Base-by-base conservation (phyloP, 2,888 invertebrate genomes). In the Trichacis sp. region DNA sequence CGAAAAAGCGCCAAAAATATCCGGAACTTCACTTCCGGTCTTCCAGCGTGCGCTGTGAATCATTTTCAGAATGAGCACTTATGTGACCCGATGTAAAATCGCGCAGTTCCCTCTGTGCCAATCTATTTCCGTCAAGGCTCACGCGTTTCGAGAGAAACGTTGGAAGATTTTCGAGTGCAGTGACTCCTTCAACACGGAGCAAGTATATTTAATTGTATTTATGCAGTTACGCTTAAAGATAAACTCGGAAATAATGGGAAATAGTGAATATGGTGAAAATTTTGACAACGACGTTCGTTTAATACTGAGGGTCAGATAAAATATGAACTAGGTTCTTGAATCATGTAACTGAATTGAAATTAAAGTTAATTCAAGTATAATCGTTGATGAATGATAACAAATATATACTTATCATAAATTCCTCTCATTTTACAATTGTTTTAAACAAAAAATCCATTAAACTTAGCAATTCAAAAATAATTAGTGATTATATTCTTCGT, bases 21-120 rank as follows among this genome's bases (percentile, higher is more conserved):
- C 62, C 63, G 64, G 68, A 68, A 64, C 68, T 64, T 29, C 45
- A 52, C 68, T 68, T 68, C 68, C 68, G 64, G 68, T 48, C 67
- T 57, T 60, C 56, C 60, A 57, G 17, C 14, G 59, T 68, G 57
- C 54, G 63, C 60, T 60, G 60, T 60, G 67, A 68, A 64, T 68
- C 67, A 68, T 64, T 64, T 68, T 64, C 60, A 52, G 61, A 68
- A 61, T 58, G 64, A 56, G 53, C 63, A 60, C 51, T 60, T 38
- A 18, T 57, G 56, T 60, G 60, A 63, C 56, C 57, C 59, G 50
- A 63, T 60, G 68, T 60, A 60, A 68, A 68, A 61, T 64, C 64
- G 53, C 58, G 68, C 40, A 51, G 51, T 56, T 64, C 61, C 64
- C 61, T 58, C 57, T 60, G 50, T 58, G 64, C 57, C 54, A 45